A percentile compares a stretch with the other conserved stretches of the same genome.
phyloP scores from a whole-genome alignment of 2,113 vertebrate genomes.

The Canis aureus region DNA sequence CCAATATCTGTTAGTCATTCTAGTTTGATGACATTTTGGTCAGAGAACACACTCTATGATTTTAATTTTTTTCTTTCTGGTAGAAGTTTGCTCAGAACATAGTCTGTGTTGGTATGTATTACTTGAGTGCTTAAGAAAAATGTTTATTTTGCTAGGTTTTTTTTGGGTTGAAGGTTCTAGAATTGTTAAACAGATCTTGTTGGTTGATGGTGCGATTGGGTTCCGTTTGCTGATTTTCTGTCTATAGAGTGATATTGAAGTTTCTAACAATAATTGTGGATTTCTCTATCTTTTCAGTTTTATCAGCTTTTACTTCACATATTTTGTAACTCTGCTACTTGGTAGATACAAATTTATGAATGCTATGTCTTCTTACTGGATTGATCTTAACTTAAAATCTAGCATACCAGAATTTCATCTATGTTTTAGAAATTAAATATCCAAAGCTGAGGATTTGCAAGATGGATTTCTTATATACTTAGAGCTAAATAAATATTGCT shows the following conservation, averaged over 20 bases:
- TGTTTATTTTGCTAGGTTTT: background rate
- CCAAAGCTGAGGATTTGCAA: background rate
- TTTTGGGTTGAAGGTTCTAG: background rate
- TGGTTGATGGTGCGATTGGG: background rate
- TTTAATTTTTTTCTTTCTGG: background rate
- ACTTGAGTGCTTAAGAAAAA: background rate
- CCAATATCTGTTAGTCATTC: background rate
- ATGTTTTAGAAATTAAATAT: conserved; percentile 46
- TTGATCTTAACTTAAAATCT: conserved; percentile 17
- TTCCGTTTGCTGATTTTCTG: background rate
- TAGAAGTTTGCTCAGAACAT: background rate
- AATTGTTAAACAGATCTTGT: background rate
- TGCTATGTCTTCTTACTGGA: background rate
- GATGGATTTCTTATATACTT: conserved; percentile 20
- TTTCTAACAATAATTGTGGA: background rate
- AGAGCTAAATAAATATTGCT: background rate
- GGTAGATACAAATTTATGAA: background rate
- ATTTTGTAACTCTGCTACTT: background rate
- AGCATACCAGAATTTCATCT: background rate
- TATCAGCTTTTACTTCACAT: background rate
- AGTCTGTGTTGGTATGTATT: background rate
- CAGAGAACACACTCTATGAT: background rate
- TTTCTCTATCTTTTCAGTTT: background rate
- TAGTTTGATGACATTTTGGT: background rate
- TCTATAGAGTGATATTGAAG: background rate